Evolutionary conservation across 2,113 vertebrate species (phyloP).

Genomic region (Melanerpes aurifrons): DNA sequence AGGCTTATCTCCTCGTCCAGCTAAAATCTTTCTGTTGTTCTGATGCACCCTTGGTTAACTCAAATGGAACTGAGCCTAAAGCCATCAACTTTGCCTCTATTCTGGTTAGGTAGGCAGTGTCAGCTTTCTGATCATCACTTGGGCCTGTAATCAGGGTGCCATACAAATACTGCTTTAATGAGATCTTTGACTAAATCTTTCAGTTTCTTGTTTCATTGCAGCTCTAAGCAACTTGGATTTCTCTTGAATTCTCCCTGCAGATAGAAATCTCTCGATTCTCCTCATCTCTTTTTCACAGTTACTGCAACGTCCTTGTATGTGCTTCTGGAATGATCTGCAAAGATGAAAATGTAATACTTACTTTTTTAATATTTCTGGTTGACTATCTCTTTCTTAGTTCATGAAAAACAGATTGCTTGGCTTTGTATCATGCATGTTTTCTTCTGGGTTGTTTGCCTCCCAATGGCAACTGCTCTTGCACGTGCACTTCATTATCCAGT

Average conservation of each 20-base stretch:
- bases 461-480: background rate
- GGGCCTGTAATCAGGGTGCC: background rate
- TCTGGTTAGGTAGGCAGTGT: background rate
- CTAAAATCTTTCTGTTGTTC: background rate
- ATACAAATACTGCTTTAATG: background rate
- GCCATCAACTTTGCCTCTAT: background rate
- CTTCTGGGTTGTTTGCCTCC: background rate
- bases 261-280: background rate
- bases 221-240: background rate
- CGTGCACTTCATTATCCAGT: background rate
- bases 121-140: background rate
- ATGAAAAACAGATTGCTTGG: slow-evolving; percentile 16
- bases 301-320: background rate
- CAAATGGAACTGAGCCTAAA: background rate
- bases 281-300: background rate
- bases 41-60: background rate
- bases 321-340: slow-evolving; percentile 2
- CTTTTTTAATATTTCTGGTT: background rate
- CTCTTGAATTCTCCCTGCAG: background rate
- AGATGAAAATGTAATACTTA: background rate
- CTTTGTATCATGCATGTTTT: background rate
- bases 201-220: background rate
- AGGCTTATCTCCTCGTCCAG: background rate
- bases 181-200: background rate
- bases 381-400: background rate